Conservation (phyloP, 1,140 invertebrate genomes). For the Trachymyrmex cornetzi region DNA sequence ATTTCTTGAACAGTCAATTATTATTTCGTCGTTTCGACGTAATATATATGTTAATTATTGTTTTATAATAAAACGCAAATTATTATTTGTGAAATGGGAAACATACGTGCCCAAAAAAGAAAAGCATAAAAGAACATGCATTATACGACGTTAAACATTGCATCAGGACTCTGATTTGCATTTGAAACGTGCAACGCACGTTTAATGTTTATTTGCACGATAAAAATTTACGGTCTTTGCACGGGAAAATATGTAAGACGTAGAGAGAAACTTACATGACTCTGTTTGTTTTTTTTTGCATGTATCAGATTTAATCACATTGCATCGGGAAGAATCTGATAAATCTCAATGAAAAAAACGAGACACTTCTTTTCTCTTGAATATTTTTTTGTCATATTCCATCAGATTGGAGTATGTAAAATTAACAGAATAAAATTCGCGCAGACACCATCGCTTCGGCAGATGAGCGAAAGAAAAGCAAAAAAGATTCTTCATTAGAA, state of each 20-base stretch:
- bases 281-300: slow-evolving; percentile 1
- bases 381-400: slow-evolving; percentile 8
- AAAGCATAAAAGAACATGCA: not conserved
- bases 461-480: not conserved
- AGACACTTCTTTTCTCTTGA: slow-evolving; percentile 13
- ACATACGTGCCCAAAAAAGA: too few species aligned
- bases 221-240: slow-evolving; percentile 24
- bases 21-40: not conserved
- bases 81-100: not conserved
- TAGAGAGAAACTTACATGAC: slow-evolving; percentile 12
- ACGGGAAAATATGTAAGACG: not conserved
- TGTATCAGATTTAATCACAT: slow-evolving; percentile 1
- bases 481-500: not conserved
- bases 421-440: slow-evolving; percentile 10
- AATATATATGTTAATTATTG: not conserved
- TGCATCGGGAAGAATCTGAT: slow-evolving; percentile 56
- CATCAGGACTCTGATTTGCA: slow-evolving; percentile 5
- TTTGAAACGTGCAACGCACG: slow-evolving; percentile 10
- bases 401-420: slow-evolving; percentile 5
- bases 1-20: not conserved
- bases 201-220: not conserved
- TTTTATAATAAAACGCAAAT: not conserved
- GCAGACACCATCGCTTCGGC: not conserved
- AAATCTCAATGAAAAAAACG: slow-evolving; percentile 21
- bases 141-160: slow-evolving; percentile 11